These are phyloP conservation scores for Drosophila paramelanica DNA, from an alignment of 2,888 invertebrate genomes.

Conservation along the genomic window DNA sequence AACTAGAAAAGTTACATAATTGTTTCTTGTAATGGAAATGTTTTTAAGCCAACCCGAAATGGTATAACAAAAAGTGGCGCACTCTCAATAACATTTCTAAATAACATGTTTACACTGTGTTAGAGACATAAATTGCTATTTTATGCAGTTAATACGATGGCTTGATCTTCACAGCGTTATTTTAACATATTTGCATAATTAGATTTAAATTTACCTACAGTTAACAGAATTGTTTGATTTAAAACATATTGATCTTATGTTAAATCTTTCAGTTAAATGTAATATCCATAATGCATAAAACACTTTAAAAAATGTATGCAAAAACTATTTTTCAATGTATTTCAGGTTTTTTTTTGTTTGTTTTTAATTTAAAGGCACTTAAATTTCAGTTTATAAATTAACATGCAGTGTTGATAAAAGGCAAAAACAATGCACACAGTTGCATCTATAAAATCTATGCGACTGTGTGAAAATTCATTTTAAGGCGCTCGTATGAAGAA, in stretches of 20 bases:
- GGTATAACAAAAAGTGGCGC: neutral
- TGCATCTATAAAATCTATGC: conserved; percentile 18
- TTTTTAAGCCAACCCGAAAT: neutral
- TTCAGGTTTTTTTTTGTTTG: conserved; percentile 36
- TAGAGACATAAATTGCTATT: neutral
- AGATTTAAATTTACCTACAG: too few relatives aligned
- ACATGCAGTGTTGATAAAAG: conserved; percentile 54
- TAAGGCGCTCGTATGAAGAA: conserved; percentile 15
- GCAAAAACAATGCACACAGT: conserved; percentile 43
- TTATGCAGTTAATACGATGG: too few relatives aligned
- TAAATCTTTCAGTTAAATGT: conserved; percentile 4
- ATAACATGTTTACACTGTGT: neutral
- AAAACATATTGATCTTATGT: neutral
- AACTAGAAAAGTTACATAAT: conserved; percentile 75
- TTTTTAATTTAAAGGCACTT: conserved; percentile 70
- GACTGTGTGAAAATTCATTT: conserved; percentile 20
- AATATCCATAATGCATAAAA: conserved; percentile 17
- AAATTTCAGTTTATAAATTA: conserved; percentile 70
- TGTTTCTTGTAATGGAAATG: conserved; percentile 8
- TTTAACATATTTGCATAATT: too few relatives aligned
- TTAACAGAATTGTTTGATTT: too few relatives aligned
- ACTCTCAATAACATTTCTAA: neutral
- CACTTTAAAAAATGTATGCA: conserved; percentile 31
- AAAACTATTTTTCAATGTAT: conserved; percentile 47
- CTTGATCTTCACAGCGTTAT: too few relatives aligned